Evolutionary conservation across 2,888 invertebrate genomes (phyloP), one percentile per base, ranked within the genome.

Genomic region (Disparrhopalites patrizii): DNA sequence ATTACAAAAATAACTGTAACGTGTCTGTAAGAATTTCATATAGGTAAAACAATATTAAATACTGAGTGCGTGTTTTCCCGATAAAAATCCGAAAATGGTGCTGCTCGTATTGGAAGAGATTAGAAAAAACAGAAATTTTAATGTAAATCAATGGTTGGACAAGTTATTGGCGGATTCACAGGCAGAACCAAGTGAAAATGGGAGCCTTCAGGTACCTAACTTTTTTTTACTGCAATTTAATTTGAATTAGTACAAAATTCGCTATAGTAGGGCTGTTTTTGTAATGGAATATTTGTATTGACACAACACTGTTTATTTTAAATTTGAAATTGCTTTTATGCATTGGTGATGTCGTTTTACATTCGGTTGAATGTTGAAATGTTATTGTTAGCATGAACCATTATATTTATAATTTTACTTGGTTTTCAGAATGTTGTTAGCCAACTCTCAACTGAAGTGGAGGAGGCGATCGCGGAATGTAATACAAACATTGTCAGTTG

Each of bases 401-500:
- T 52, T 4, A 28, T 23, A 52, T 52, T 28, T 31, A 13, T 28
- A 40, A 28, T 2, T 43, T 40, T 8, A 25, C 18, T 58, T 25
- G 15, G 43, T 63, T 56, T 65, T 3, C 25, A 74, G 74, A 25
- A 18, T 43, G 31, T 28, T n/a, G 27, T 73, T 0, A 13, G 51
- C 1, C 27, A 40, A 13, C 43, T 73, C 13, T 65, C 68, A 0
- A 10, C 25, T 0, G 57, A 68, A 30, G 31, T 75, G 20, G 65
- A 72, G 10, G 62, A 56, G 36, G 73, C 73, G 52, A 73, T 73
- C 33, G 28, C 23, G 18, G 66, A 68, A 18, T 70, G 71, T 1
- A 73, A 70, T 5, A 25, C 43, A 13, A 63, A 69, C 8, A 68
- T 75, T 25, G 66, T 70, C 43, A 61, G 51, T 50, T 52, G 72